Evolutionary conservation across 2,888 invertebrate species (phyloP), one percentile per base, ranked within the genome.

Genomic region (Apamea monoglypha): DNA sequence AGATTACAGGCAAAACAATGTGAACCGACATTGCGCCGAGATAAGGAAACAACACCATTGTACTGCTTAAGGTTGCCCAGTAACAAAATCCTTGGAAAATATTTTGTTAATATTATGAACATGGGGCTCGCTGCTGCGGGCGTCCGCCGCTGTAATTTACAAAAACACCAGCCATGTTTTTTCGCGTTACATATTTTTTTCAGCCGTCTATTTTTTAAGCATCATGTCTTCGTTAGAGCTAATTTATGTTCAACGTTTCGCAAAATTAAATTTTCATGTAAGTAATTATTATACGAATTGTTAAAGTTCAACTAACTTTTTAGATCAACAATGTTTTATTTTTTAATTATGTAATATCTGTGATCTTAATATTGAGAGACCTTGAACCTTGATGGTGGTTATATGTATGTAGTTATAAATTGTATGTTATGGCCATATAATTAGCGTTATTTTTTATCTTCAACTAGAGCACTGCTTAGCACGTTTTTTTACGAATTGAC

Each of bases 31-130:
- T 87, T 87, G 86, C 87, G 84, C 79, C 44, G 80, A 91, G 91
- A 91, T 92, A 91, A 91, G 88, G 90, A 88, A 91, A 89, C 86
- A 80, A 82, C 74, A 82, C 83, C 83, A 91, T 92, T 92, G 91
- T 92, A 80, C 66, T 68, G 78, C 77, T 40, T 85, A 90, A 89
- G 90, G 90, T 50, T 90, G 90, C 74, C 79, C 53, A 71, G 63
- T 56, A 80, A 85, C 71, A 80, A 76, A 75, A 66, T 53, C 56
- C 72, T 77, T 53, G 40, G 50, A 80, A 84, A 84, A 87, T 82
- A 87, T 87, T 87, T 84, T 87, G 66, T 76, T 86, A 80, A 84
- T 76, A 87, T 88, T 86, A 88, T 50, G 78, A 61, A 84, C 81
- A 83, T 78, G 74, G 66, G 78, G 16, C 47, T 75, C 73, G 36